Base-by-base conservation (phyloP, 1,140 invertebrate species). In the Choristoneura fumiferana region DNA sequence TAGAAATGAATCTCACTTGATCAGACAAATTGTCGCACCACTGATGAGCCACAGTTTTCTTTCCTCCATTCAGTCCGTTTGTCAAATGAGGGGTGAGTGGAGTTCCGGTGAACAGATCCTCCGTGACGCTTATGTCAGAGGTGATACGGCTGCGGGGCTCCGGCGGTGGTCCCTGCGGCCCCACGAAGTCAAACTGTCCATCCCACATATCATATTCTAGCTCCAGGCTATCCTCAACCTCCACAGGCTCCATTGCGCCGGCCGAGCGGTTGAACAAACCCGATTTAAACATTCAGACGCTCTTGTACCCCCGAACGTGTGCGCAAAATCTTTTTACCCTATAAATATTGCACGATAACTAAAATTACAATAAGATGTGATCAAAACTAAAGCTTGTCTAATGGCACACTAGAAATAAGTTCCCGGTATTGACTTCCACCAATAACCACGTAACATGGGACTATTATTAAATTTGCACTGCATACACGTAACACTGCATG, bases 171-270 rank as follows among this genome's bases (percentile, higher is more conserved):
- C 73, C 83, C 67, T 89, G 89, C n/a, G 86, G 88, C n/a, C 94
- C 94, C 64, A 95, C 91, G 80, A 96, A 95, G 84, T 95, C 94
- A 80, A 96, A 96, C 89, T 96, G 95, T 40, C 95, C 95, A 77
- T 95, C 94, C 95, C 95, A 96, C 91, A 96, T 93, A 78, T 96
- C 95, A 84, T 95, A 95, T 79, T 95, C 95, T 74, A 95, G 89
- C 62, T 94, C 93, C 59, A 91, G 88, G 67, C 90, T 91, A 70
- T 92, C 90, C 67, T 89, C 87, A 4, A 87, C 79, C 29, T 89
- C 88, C 57, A 81, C 72, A 1, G 76, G 73, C 59, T 89, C 77
- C 81, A 88, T 85, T 56, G 76, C 65, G 67, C 71, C 75, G 63
- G 71, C 75, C 22, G 85, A 84, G 59, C 84, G 82, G 63, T 71